Evolutionary conservation across 2,888 invertebrate genomes (phyloP).

Genomic region (Criorhina ranunculi): DNA sequence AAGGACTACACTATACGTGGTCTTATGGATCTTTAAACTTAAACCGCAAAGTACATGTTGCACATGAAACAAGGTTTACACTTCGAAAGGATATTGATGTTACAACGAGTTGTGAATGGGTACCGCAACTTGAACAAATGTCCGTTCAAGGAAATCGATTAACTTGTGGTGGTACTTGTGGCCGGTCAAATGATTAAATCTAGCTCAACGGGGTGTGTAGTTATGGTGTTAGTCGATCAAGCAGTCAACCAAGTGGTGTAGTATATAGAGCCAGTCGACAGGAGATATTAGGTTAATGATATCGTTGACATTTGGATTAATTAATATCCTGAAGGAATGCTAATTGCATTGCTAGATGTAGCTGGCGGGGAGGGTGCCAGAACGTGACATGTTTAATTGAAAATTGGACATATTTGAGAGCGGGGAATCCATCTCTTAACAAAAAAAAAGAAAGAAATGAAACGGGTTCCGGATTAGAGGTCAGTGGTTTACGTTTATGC

Average conservation of each 20-base stretch:
- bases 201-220: slow-evolving; percentile 33
- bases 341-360: neutral
- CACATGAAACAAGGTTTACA: slow-evolving; percentile 12
- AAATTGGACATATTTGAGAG: too few species aligned
- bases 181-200: slow-evolving; percentile 60
- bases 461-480: too few species aligned
- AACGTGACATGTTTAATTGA: too few species aligned
- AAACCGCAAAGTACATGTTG: slow-evolving; percentile 45
- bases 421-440: too few species aligned
- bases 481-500: too few species aligned
- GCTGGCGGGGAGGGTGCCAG: too few species aligned
- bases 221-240: slow-evolving; percentile 28
- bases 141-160: slow-evolving; percentile 60
- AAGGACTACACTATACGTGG: neutral
- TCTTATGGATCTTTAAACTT: neutral
- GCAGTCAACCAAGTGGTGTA: slow-evolving; percentile 10
- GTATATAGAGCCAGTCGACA: slow-evolving; percentile 27
- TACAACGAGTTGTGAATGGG: neutral
- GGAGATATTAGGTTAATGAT: slow-evolving; percentile 57
- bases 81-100: neutral
- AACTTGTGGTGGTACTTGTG: slow-evolving; percentile 55
- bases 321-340: slow-evolving; percentile 29
- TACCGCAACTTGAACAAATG: slow-evolving; percentile 48
- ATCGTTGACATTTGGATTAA: slow-evolving; percentile 44
- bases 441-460: too few species aligned